Percentiles rank a stretch among this genome's conserved stretches.
Conservation (phyloP, 2,888 invertebrate species). For the Xestia ashworthii region DNA sequence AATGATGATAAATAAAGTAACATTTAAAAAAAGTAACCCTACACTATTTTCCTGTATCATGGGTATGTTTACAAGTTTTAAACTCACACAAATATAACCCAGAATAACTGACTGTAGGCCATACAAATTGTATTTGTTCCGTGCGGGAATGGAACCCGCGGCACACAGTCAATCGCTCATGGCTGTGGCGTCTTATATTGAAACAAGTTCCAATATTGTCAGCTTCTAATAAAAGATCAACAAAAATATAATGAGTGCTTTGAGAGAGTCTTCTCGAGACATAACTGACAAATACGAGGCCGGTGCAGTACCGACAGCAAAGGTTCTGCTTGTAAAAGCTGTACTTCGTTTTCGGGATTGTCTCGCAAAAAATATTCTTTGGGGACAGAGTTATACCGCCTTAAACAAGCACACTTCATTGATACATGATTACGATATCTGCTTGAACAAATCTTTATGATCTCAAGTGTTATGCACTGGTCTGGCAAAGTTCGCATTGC, state of each 20-base stretch:
- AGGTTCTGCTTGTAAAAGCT: neutral
- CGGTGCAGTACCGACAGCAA: neutral
- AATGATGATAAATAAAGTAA: no score
- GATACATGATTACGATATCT: no score
- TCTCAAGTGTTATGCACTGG: neutral
- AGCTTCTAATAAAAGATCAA: no score
- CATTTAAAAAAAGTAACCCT: no score
- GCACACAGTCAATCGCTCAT: neutral
- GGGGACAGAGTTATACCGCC: neutral
- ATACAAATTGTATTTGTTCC: neutral
- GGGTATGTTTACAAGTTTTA: neutral
- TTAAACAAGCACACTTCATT: neutral
- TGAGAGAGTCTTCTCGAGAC: neutral
- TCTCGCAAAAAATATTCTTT: neutral
- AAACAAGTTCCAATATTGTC: no score
- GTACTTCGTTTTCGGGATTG: neutral
- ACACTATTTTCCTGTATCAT: neutral
- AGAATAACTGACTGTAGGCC: neutral
- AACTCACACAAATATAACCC: no score
- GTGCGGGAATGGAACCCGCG: no score
- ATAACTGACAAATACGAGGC: neutral
- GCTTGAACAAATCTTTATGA: no score
- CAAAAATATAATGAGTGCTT: no score
- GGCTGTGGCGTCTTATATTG: neutral
- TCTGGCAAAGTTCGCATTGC: neutral